These are phyloP conservation scores for Hypotaenidia okinawae DNA, from an alignment of 2,797 vertebrate species.

Conservation along the genomic window DNA sequence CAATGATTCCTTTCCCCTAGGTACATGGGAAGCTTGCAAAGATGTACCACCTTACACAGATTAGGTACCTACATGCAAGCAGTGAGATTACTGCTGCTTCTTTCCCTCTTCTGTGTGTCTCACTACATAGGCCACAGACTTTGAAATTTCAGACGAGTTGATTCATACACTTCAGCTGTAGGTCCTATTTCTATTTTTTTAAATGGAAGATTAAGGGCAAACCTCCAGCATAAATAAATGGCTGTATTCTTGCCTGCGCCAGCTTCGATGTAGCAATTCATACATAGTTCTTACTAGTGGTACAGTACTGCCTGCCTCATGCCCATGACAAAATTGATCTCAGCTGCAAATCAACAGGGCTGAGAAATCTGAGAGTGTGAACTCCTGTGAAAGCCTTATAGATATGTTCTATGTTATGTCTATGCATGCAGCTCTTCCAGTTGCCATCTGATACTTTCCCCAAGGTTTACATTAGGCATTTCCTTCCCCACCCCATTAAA, in stretches of 20 bases:
- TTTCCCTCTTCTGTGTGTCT: neutral
- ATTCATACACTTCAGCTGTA: neutral
- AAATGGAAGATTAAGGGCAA: neutral
- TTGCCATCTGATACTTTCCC: neutral
- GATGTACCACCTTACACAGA: neutral
- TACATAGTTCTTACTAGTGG: neutral
- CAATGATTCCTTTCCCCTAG: neutral
- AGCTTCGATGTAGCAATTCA: neutral
- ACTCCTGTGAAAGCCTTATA: neutral
- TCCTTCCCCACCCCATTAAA: neutral
- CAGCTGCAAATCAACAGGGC: neutral
- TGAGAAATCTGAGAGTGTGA: neutral
- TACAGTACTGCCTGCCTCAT: neutral
- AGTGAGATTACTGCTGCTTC: neutral
- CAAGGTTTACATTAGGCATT: neutral
- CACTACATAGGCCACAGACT: neutral
- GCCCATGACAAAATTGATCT: neutral
- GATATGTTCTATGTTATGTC: neutral
- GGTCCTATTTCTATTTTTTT: neutral
- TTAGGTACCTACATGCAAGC: neutral
- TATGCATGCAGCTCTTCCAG: neutral
- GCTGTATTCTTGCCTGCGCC: neutral
- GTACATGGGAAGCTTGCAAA: neutral
- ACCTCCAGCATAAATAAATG: neutral
- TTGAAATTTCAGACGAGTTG: neutral